Evolutionary conservation across 2,888 invertebrate species (phyloP).

Genomic region (Teleogryllus oceanicus): DNA sequence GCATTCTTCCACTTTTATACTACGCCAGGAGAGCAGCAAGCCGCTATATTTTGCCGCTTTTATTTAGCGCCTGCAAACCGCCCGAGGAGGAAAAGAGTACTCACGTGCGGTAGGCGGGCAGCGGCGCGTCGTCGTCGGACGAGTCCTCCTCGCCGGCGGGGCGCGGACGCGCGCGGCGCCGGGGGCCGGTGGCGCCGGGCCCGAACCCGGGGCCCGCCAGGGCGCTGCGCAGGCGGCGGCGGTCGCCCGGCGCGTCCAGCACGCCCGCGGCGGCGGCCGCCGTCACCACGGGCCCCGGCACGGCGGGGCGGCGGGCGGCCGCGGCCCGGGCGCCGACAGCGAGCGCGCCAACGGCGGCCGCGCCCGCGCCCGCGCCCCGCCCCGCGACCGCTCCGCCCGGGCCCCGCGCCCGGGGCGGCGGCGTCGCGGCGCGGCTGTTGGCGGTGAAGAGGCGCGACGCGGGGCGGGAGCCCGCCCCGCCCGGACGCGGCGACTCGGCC

Average conservation of each 20-base stretch:
- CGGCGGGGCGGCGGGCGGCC: neutral
- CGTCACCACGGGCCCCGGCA: neutral
- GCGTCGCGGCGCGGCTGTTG: constrained; percentile 1
- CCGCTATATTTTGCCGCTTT: too few species aligned
- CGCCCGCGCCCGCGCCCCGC: neutral
- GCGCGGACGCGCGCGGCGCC: neutral
- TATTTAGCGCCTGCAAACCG: too few species aligned
- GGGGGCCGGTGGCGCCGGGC: neutral
- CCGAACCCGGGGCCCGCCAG: neutral
- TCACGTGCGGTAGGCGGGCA: neutral
- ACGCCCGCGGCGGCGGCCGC: neutral
- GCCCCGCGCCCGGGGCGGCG: neutral
- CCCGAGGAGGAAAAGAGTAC: neutral
- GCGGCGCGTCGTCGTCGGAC: neutral
- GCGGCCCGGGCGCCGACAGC: neutral
- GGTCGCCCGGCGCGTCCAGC: neutral
- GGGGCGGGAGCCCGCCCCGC: neutral
- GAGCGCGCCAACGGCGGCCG: neutral
- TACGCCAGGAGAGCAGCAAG: too few species aligned
- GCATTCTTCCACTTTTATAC: too few species aligned
- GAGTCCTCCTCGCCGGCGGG: neutral
- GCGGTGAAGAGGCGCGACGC: neutral
- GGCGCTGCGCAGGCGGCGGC: neutral
- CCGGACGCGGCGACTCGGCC: neutral
- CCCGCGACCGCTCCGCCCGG: neutral